phyloP scores from a whole-genome alignment of 2,888 invertebrate genomes.

The Sylvicola cinctus region DNA sequence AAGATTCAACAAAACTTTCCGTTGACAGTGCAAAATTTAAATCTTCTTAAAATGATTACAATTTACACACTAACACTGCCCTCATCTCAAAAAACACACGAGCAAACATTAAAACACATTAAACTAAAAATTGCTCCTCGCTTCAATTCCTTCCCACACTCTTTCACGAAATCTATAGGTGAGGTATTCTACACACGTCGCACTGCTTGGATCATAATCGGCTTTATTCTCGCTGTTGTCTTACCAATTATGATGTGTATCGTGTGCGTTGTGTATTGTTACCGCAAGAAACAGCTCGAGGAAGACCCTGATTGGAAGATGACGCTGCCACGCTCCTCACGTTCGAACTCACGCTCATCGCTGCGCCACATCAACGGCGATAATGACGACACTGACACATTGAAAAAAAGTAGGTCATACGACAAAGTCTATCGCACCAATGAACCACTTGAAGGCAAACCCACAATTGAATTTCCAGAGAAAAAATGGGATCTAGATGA shows the following conservation, averaged over 20 bases:
- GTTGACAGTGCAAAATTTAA: too few species aligned
- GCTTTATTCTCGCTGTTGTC: constrained; percentile 49
- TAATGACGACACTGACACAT: constrained; percentile 31
- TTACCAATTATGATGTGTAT: constrained; percentile 39
- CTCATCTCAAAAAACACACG: too few species aligned
- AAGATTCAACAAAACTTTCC: too few species aligned
- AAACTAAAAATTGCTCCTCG: too few species aligned
- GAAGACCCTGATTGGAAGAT: constrained; percentile 35
- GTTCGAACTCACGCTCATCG: constrained; percentile 36
- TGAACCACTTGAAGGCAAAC: constrained; percentile 53
- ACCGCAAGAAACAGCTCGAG: constrained; percentile 36
- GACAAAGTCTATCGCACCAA: constrained; percentile 67
- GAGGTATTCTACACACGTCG: constrained; percentile 48
- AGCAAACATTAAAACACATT: too few species aligned
- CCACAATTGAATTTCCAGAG: constrained; percentile 58
- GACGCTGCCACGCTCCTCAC: constrained; percentile 32
- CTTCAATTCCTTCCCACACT: too few species aligned
- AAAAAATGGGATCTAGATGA: constrained; percentile 59
- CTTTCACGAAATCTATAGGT: constrained; percentile 25
- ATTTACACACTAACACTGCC: too few species aligned
- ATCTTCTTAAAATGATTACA: too few species aligned
- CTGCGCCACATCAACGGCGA: constrained; percentile 30
- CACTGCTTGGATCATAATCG: constrained; percentile 51
- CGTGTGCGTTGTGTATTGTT: constrained; percentile 39
- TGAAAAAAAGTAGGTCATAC: constrained; percentile 49